phyloP scores from a whole-genome alignment of 2,797 vertebrate species.

The Cyclura pinguis region DNA sequence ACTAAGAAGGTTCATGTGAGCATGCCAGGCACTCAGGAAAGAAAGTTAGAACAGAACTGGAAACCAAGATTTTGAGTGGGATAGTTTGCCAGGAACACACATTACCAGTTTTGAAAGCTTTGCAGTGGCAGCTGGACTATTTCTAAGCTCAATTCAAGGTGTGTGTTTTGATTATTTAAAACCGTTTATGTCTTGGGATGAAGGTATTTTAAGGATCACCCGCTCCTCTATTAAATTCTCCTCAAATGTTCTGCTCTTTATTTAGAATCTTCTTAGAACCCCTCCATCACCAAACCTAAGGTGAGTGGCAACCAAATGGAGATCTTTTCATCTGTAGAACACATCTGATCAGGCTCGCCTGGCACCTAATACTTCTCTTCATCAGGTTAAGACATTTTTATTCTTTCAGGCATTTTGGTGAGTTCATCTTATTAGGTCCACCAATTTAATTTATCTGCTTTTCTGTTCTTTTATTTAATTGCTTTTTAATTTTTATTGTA shows the following conservation, averaged over 20 bases:
- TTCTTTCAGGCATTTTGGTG: background rate
- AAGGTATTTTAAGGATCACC: background rate
- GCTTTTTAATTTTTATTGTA: background rate
- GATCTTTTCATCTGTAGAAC: background rate
- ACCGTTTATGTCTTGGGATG: background rate
- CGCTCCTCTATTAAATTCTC: background rate
- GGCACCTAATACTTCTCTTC: background rate
- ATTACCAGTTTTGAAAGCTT: background rate
- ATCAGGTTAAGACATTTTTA: background rate
- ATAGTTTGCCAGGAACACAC: background rate
- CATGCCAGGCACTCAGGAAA: background rate
- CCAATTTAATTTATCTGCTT: background rate
- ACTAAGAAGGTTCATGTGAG: background rate
- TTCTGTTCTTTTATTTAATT: background rate
- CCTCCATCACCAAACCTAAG: background rate
- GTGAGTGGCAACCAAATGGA: background rate
- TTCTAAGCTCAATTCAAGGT: background rate
- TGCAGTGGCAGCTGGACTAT: too few relatives aligned
- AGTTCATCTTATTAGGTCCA: background rate
- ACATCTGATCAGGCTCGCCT: background rate
- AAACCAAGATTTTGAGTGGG: background rate
- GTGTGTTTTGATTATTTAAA: background rate
- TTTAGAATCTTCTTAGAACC: background rate
- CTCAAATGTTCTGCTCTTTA: background rate
- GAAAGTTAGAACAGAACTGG: background rate